phyloP scores from a whole-genome alignment of 2,113 vertebrate genomes.

The Myrmecophaga tridactyla region DNA sequence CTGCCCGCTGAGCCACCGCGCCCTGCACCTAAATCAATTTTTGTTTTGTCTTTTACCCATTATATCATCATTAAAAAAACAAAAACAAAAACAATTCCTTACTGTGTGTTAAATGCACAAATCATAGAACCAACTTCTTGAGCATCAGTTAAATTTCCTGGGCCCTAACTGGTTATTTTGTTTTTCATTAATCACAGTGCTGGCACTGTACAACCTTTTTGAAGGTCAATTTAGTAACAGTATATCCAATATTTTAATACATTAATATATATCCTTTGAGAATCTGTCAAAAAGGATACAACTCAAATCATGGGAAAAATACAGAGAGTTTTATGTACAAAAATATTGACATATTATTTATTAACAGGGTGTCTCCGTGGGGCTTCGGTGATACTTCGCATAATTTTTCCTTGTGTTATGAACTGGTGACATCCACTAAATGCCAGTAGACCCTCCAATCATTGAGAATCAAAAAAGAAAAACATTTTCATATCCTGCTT shows the following conservation, averaged over 20 bases:
- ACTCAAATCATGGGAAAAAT: constrained; percentile 7
- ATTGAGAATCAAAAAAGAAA: constrained; percentile 20
- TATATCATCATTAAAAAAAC: background rate
- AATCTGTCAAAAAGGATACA: background rate
- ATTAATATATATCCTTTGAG: background rate
- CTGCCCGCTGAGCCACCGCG: too few species aligned
- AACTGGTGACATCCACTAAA: background rate
- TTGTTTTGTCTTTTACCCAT: background rate
- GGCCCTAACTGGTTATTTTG: background rate
- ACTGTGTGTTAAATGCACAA: background rate
- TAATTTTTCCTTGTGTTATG: background rate
- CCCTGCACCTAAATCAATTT: background rate
- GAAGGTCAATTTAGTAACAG: background rate
- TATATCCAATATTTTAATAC: background rate
- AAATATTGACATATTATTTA: constrained; percentile 11
- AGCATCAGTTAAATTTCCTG: constrained; percentile 1
- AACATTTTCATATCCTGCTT: background rate
- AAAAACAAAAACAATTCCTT: background rate
- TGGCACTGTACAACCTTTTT: background rate
- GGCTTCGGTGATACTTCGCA: background rate
- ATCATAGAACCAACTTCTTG: constrained; percentile 18
- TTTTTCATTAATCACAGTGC: background rate
- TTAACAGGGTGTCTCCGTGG: background rate
- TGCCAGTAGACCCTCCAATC: background rate
- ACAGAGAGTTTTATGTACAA: background rate